Base-by-base conservation (phyloP, 2,888 invertebrate genomes). In the Polietes domitor region DNA sequence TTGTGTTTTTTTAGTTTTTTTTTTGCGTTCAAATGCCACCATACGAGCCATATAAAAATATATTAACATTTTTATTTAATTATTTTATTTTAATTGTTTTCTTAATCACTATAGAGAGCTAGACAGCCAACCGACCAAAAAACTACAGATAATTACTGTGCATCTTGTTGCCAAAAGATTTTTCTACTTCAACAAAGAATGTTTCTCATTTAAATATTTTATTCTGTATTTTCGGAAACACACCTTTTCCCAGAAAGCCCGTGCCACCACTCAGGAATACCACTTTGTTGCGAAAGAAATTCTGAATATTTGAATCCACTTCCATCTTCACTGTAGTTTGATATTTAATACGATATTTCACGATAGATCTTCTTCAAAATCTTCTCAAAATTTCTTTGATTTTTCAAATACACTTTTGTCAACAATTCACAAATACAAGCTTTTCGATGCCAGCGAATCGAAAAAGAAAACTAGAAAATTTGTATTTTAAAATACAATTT, bases 211-310 rank as follows among this genome's bases (percentile, higher is more conserved):
- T 47, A n/a, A 47, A 47, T 47, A n/a, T 47, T 2, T n/a, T 4
- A 53, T 53, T 53, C 2, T 47, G 12, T 3, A 47, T 47, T 47
- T 47, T 47, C 12, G 5, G n/a, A 5, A 53, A 80, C 77, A 80
- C 89, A 92, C 92, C 91, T 92, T 92, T 92, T 80, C 92, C 92
- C 77, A 92, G 86, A 85, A 92, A 92, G 83, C 94, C 94, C 85
- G 85, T 85, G 21, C 82, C 83, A 12, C 83, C 82, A n/a, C 83
- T 85, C 47, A 82, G 53, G 65, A 85, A 85, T 3, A 85, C 75
- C 17, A 61, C 58, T 82, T 85, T 85, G 32, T 82, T 85, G 76
- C 82, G 82, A 72, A 75, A 85, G 74, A 85, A 85, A 21, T 68
- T 85, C 77, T 82, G 82, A 37, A 85, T 85, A 85, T 85, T 77